A percentile compares a stretch with the other conserved stretches of the same genome.
Conservation (phyloP, 2,888 invertebrate species). For the Folsomia candida region DNA sequence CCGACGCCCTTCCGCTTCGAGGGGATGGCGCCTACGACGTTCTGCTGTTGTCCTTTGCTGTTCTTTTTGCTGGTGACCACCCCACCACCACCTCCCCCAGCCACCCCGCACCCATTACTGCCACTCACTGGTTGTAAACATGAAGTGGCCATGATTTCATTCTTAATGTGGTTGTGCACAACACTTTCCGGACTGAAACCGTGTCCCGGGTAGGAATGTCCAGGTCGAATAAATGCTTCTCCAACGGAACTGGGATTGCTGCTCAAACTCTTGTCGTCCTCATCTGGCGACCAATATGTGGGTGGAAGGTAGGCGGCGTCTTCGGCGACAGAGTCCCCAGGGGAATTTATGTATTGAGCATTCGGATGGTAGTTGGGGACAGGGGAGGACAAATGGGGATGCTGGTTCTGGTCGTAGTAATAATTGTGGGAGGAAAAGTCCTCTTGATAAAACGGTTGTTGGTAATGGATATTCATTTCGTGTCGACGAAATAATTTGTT, state of each 20-base stretch:
- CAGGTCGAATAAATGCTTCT: background rate
- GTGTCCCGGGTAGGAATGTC: slow-evolving; percentile 9
- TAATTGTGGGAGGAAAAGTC: slow-evolving; percentile 26
- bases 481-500: too few relatives aligned
- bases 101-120: background rate
- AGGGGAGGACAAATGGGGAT: too few relatives aligned
- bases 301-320: background rate
- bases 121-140: background rate
- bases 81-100: too few relatives aligned
- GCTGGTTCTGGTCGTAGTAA: slow-evolving; percentile 24
- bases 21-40: too few relatives aligned
- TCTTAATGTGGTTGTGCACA: background rate
- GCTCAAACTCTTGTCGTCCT: slow-evolving; percentile 35
- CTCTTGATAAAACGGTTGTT: slow-evolving; percentile 23
- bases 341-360: slow-evolving; percentile 13
- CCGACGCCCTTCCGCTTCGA: slow-evolving; percentile 46
- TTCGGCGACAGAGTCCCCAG: background rate
- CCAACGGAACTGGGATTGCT: slow-evolving; percentile 9
- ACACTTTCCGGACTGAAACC: slow-evolving; percentile 12
- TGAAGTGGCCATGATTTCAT: background rate
- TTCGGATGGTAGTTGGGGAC: background rate
- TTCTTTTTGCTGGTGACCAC: too few relatives aligned
- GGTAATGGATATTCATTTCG: slow-evolving; percentile 8
- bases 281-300: slow-evolving; percentile 37
- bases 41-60: too few relatives aligned